Base-by-base conservation (phyloP, 2,888 invertebrate species). In the Therioaphis trifolii region DNA sequence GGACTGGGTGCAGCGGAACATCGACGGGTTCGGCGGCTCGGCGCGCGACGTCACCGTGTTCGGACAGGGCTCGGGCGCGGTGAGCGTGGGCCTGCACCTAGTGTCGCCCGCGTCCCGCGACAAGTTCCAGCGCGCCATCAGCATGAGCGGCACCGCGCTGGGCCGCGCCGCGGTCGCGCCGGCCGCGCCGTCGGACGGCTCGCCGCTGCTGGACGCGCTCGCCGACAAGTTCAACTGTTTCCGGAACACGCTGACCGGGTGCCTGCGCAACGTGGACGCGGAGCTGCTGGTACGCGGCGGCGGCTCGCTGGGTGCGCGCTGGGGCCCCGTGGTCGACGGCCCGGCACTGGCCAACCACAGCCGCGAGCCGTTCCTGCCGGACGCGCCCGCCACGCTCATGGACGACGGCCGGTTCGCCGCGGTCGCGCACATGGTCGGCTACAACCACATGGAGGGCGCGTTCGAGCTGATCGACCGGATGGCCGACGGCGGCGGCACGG, bases 371-470 rank as follows among this genome's bases (percentile, higher is more conserved):
- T 94, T 95, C 87, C 89, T 95, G 66, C 90, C 93, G 49, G 93
- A 92, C 86, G 89, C 91, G 76, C 95, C 95, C 0, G 84, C 85
- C 18, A 79, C 84, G 35, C 72, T 87, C 24, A 85, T 87, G 61
- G 84, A 84, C 21, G 85, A 85, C 24, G 86, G 85, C 11, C 77
- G 85, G 52, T 84, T 86, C 52, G 82, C 85, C 35, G 80, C 84
- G 61, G 92, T 95, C 0, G 94, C 95, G 0, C 87, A 95, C 18
- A 88, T 95, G 86, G 91, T 92, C n/a, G 94, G 94, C 0, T 95
- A 92, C 86, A 95, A 95, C 0, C 93, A 93, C 86, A 95, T 95
- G 93, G 95, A 95, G 89, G 94, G 94, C 86, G 93, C 93, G 11
- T 88, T 95, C 1, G 90, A 92, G 24, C 88, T 88, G 71, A 88